phyloP scores from a whole-genome alignment of 2,888 invertebrate species.

The Drepana falcataria region DNA sequence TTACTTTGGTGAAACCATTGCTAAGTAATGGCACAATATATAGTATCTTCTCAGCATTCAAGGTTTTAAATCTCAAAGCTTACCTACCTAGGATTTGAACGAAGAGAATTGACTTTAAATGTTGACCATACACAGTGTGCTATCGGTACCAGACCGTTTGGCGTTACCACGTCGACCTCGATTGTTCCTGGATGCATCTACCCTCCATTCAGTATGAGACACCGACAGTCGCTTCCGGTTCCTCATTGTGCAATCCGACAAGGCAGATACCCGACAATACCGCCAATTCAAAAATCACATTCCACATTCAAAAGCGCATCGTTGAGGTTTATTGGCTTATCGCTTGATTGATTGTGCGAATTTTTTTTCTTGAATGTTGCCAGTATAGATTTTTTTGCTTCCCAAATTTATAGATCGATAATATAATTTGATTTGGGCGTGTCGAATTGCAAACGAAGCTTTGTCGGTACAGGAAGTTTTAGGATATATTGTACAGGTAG shows the following conservation, averaged over 20 bases:
- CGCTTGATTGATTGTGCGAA: conserved; percentile 79
- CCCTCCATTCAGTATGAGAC: conserved; percentile 60
- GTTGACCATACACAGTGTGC: conserved; percentile 23
- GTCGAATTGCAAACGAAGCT: conserved; percentile 53
- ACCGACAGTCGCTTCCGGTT: conserved; percentile 69
- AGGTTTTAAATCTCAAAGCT: no score
- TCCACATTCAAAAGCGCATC: conserved; percentile 76
- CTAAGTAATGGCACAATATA: no score
- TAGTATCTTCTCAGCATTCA: no score
- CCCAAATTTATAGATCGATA: conserved; percentile 47
- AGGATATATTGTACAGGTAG: conserved; percentile 51
- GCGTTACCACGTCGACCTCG: conserved; percentile 48
- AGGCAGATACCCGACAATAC: conserved; percentile 64
- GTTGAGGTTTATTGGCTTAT: conserved; percentile 80
- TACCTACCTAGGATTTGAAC: no score
- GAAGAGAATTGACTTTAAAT: no score
- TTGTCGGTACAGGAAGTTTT: conserved; percentile 70
- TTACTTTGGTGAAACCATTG: no score
- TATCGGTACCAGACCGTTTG: conserved; percentile 32
- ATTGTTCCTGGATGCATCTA: conserved; percentile 65
- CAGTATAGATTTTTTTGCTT: conserved; percentile 25
- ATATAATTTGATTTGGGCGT: conserved; percentile 78
- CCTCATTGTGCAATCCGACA: conserved; percentile 69
- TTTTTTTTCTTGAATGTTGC: conserved; percentile 44
- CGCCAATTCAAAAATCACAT: conserved; percentile 69